Evolutionary conservation across 92 coral and sea anemone species (phyloP).

Genomic region (Epizoanthus stellaris): DNA sequence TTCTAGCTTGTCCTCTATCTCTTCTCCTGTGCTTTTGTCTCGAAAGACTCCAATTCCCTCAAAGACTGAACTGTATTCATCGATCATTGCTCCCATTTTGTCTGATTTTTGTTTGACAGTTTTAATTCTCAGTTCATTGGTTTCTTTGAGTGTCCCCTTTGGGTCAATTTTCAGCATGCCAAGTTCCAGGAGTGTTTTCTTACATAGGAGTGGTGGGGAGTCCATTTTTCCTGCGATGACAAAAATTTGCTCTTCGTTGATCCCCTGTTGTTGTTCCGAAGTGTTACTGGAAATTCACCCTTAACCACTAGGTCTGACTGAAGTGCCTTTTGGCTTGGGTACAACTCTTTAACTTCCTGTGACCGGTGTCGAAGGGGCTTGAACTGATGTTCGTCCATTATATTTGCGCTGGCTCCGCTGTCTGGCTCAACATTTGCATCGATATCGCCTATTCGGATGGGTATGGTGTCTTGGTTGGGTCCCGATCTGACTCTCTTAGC

Average conservation of each 20-base stretch:
- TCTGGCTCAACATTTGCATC: constrained; percentile 59
- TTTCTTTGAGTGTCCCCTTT: constrained; percentile 60
- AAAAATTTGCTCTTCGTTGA: constrained; percentile 34
- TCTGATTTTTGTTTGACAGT: not conserved
- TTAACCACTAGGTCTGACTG: constrained; percentile 60
- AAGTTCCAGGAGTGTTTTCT: constrained; percentile 29
- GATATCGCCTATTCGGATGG: constrained; percentile 60
- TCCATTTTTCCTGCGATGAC: not conserved
- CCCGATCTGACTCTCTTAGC: no score
- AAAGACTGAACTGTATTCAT: constrained; percentile 43
- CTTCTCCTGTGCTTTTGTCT: constrained; percentile 51
- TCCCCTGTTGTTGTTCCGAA: constrained; percentile 40
- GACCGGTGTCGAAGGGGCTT: constrained; percentile 39
- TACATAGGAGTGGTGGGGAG: no score
- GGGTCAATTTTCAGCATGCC: constrained; percentile 64
- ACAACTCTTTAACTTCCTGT: no score
- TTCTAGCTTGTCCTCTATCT: constrained; percentile 60
- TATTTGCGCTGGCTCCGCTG: not conserved
- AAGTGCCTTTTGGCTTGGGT: not conserved
- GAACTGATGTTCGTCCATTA: not conserved
- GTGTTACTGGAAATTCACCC: constrained; percentile 58
- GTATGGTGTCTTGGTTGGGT: no score
- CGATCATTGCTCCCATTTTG: constrained; percentile 28
- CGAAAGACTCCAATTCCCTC: constrained; percentile 60
- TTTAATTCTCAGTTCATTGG: constrained; percentile 54